Evolutionary conservation across 37 sponge, comb jelly and placozoan species (phyloP).

Genomic region (Aplysina aerophoba): DNA sequence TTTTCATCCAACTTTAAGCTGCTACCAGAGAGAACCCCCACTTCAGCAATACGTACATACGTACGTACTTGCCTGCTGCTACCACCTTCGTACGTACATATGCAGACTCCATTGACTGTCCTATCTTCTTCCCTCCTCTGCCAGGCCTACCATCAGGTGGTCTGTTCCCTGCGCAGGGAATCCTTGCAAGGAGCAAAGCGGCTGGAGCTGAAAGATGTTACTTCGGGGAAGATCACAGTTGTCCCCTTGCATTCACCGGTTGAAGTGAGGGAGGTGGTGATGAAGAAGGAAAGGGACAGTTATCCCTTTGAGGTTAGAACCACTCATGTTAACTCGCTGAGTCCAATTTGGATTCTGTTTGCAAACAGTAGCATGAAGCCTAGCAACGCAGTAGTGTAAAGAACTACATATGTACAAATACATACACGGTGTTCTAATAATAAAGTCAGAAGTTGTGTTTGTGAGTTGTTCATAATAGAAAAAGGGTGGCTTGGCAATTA

Average conservation of each 20-base stretch:
- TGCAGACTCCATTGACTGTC: neutral
- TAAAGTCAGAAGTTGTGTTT: too few relatives aligned
- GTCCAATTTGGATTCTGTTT: too few relatives aligned
- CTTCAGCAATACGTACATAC: neutral
- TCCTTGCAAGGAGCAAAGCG: neutral
- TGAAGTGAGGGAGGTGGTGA: neutral
- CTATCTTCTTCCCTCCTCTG: neutral
- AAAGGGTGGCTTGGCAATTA: too few relatives aligned
- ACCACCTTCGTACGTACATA: too few relatives aligned
- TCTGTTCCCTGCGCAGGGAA: slow-evolving; percentile 5
- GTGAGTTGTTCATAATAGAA: too few relatives aligned
- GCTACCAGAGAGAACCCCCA: too few relatives aligned
- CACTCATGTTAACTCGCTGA: too few relatives aligned
- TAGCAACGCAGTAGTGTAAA: too few relatives aligned
- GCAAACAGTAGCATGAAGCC: too few relatives aligned
- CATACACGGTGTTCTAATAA: too few relatives aligned
- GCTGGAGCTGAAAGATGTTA: neutral
- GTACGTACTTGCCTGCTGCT: neutral
- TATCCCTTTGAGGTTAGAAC: slow-evolving; percentile 13
- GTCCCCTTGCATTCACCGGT: neutral
- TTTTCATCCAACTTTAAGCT: too few relatives aligned
- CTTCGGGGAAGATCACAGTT: neutral
- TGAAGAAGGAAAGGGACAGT: slow-evolving; percentile 9
- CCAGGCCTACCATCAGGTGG: slow-evolving; percentile 2
- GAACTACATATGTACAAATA: too few relatives aligned